phyloP scores from a whole-genome alignment of 2,888 invertebrate genomes.

The Sarcophaga carnaria region DNA sequence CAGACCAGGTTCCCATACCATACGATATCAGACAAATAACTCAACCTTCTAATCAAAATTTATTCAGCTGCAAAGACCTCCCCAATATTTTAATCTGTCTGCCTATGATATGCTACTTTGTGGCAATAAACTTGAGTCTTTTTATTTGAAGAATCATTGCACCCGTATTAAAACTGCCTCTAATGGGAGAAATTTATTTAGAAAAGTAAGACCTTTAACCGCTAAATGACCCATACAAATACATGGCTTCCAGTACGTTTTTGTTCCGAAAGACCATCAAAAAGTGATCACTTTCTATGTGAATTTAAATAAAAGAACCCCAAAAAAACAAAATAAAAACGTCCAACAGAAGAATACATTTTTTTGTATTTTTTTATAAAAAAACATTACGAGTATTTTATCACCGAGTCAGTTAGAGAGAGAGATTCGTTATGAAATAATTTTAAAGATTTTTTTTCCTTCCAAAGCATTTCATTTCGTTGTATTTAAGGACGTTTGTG shows the following conservation, averaged over 20 bases:
- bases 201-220: not conserved
- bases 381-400: not conserved
- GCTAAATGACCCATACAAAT: slow-evolving; percentile 26
- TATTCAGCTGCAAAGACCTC: no score
- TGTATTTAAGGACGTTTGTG: not conserved
- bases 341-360: not conserved
- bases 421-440: not conserved
- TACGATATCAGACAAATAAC: no score
- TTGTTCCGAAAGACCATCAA: slow-evolving; percentile 77
- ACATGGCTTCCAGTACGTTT: slow-evolving; percentile 63
- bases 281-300: slow-evolving; percentile 76
- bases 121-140: no score
- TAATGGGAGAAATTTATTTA: no score
- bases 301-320: slow-evolving; percentile 4
- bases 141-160: no score
- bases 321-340: not conserved
- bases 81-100: no score
- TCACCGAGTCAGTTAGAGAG: not conserved
- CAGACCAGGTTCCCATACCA: no score
- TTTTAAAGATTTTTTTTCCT: not conserved
- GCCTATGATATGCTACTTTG: no score
- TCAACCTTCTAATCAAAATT: no score
- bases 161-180: no score
- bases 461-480: not conserved
- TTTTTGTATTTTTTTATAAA: not conserved